Base-by-base conservation (phyloP, 2,888 invertebrate genomes). In the Yponomeuta sedellus region DNA sequence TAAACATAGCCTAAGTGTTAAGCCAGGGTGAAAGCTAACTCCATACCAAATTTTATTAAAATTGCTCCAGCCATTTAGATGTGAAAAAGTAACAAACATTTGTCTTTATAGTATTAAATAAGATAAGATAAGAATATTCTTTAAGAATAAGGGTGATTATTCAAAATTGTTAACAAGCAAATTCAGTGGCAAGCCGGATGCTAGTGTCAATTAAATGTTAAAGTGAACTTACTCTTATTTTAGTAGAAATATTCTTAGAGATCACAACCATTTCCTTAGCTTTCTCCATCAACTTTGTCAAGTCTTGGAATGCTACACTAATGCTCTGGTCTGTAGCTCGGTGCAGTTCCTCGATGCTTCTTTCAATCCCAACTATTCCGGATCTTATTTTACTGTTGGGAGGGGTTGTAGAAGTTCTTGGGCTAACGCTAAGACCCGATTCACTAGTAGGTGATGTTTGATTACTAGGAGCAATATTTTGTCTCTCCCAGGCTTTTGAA, bases 251-350 rank as follows among this genome's bases (percentile, higher is more conserved):
- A 71, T 93, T 95, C 81, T 97, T 97, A 0, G 99, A 97, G 71
- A 99, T 90, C 0, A 92, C 88, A 61, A 99, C 99, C 99, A 99
- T 99, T 73, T 99, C 98, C 82, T 98, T 97, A 0, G 99, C 99
- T 94, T 97, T 97, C 66, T 94, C 94, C 97, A 99, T 99, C 3
- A 99, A 92, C 75, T 97, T 97, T 76, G 92, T 96, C 66, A 99
- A 93, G 88, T 99, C 99, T 86, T 99, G 96, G 88, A 99, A 99
- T 1, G 99, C 99, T 71, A 95, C 92, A 19, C 94, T 94, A 73
- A 99, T 99, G 78, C 96, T 97, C 77, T 96, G 94, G 87, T 98
- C 97, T 0, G 98, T 97, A 59, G 96, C 96, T 82, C 96, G 95
- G 64, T 98, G 97, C 79, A 97, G 97, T 77, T 97, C 96, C 77